Conservation (phyloP, 2,113 vertebrate genomes). For the Pygoscelis adeliae region DNA sequence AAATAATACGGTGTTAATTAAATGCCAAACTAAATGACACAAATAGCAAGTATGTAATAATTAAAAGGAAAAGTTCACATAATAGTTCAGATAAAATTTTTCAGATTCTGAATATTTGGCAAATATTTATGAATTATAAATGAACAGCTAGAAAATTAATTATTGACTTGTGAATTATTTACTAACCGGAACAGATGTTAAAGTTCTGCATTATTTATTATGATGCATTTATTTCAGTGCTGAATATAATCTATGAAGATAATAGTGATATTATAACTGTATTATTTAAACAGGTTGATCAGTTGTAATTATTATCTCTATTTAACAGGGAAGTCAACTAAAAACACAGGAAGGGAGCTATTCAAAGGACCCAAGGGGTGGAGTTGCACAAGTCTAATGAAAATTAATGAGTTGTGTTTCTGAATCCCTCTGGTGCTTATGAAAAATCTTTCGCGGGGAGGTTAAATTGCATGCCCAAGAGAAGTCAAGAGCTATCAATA, state of each 20-base stretch:
- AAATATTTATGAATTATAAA: constrained; percentile 70
- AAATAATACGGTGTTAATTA: constrained; percentile 37
- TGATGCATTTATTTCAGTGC: constrained; percentile 52
- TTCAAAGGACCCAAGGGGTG: background rate
- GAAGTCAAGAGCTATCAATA: background rate
- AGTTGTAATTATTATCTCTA: constrained; percentile 47
- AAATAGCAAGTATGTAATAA: constrained; percentile 20
- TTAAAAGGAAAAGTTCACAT: constrained; percentile 30
- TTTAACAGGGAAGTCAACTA: constrained; percentile 8
- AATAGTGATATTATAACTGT: constrained; percentile 54
- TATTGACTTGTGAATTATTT: constrained; percentile 70
- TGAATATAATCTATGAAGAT: constrained; percentile 45
- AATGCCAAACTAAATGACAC: constrained; percentile 13
- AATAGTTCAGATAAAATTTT: constrained; percentile 32
- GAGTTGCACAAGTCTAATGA: background rate
- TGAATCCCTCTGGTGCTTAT: constrained; percentile 1
- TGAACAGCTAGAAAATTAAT: constrained; percentile 63
- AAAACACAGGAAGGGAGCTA: background rate
- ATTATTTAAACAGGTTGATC: constrained; percentile 47
- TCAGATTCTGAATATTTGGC: constrained; percentile 51
- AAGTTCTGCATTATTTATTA: constrained; percentile 64
- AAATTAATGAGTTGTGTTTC: constrained; percentile 33
- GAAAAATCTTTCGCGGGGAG: constrained; percentile 16
- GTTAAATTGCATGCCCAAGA: constrained; percentile 14
- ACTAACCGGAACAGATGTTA: constrained; percentile 61